Evolutionary conservation across 2,888 invertebrate species (phyloP).

Genomic region (Nomada lathburiana): DNA sequence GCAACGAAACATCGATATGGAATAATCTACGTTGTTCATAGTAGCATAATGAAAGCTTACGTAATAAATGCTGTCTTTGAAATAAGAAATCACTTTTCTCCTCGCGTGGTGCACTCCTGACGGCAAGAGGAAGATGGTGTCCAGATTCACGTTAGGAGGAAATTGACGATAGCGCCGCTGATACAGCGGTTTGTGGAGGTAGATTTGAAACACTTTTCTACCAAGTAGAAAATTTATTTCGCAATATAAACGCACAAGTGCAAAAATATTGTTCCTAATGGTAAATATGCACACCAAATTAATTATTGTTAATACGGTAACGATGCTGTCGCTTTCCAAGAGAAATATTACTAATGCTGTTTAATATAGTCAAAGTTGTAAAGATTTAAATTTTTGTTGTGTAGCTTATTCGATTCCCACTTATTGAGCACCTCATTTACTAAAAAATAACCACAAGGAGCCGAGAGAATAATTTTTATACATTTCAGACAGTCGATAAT

Average conservation of each 20-base stretch:
- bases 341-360: too few species aligned
- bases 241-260: background rate
- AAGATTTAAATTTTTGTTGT: too few species aligned
- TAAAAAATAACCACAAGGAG: too few species aligned
- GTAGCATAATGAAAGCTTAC: constrained; percentile 64
- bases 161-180: constrained; percentile 31
- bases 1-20: background rate
- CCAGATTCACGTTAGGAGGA: constrained; percentile 9
- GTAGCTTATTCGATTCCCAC: too few species aligned
- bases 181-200: background rate
- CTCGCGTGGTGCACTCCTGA: constrained; percentile 61
- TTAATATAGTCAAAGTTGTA: too few species aligned
- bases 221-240: background rate
- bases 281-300: too few species aligned
- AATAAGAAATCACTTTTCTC: constrained; percentile 55
- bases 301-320: too few species aligned
- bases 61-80: constrained; percentile 66
- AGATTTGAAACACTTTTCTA: constrained; percentile 15
- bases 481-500: too few species aligned
- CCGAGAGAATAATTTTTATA: too few species aligned
- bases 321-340: too few species aligned
- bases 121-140: constrained; percentile 58
- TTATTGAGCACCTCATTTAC: too few species aligned
- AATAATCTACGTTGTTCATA: constrained; percentile 14
- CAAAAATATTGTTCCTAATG: too few species aligned